Evolutionary conservation across 2,888 invertebrate species (phyloP), one percentile per base, ranked within the genome.

Genomic region (Heliconius aoede): DNA sequence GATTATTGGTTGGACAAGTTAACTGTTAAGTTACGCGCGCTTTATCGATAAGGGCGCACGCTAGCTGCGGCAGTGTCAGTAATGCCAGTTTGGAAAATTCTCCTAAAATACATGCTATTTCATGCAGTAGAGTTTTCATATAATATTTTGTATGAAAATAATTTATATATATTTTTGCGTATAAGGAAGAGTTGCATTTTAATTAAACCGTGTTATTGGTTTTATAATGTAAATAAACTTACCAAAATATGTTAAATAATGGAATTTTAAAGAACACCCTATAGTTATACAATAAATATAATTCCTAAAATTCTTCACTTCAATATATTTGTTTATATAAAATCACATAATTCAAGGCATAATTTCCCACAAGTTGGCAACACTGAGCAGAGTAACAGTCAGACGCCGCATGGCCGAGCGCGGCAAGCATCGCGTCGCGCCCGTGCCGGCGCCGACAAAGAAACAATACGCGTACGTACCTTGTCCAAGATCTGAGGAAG

Each of bases 371-470:
- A 84, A 83, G 85, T 77, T 85, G 87, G 87, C 83, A 83, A 74
- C 81, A 82, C 85, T 84, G 83, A 76, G 73, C 67, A 76, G 62
- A 74, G 78, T 76, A 82, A 58, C 71, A 78, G 93, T 88, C 92
- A 91, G 89, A 91, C 90, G 93, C 91, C 93, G 94, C 87, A 94
- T 94, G 94, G 94, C 93, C 89, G 94, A 94, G 85, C 94, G 94
- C 86, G 89, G 90, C 85, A 93, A 88, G 86, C 85, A 94, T 83
- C 94, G 94, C 89, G 94, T 94, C 91, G 94, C 93, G 92, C 94
- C 94, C 85, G 86, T 88, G 77, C 91, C 92, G 90, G 91, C 90
- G 89, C 90, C 87, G 86, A 89, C 91, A 78, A 93, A 93, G 80
- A 92, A 91, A 84, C 93, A 94, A 61, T 94, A 95, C 91, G 94